phyloP scores from a whole-genome alignment of 2,888 invertebrate genomes.

The Trisateles emortualis region DNA sequence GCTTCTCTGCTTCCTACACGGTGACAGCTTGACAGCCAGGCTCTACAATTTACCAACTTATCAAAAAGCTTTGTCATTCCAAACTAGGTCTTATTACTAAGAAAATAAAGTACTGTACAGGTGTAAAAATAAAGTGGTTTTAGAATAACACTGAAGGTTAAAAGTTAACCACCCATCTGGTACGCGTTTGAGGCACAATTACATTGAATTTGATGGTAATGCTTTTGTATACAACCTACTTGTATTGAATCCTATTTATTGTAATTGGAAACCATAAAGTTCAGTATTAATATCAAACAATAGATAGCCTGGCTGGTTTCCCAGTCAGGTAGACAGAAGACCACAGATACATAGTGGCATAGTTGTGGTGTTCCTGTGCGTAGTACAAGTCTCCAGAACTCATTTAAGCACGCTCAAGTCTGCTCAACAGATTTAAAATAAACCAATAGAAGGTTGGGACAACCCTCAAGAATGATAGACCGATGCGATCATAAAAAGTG shows the following conservation, averaged over 20 bases:
- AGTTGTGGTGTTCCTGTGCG: no score
- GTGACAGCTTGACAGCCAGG: slow-evolving; percentile 56
- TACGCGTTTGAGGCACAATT: slow-evolving; percentile 55
- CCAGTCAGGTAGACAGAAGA: no score
- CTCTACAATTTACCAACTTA: slow-evolving; percentile 25
- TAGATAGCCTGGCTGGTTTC: no score
- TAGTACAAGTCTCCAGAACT: no score
- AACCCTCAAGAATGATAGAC: no score
- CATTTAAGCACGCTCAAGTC: no score
- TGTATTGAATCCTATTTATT: neutral
- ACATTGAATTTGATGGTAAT: slow-evolving; percentile 37
- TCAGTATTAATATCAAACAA: neutral
- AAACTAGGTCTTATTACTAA: slow-evolving; percentile 3
- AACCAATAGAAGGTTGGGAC: no score
- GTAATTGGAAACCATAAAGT: neutral
- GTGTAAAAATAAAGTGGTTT: slow-evolving; percentile 15
- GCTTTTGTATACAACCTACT: slow-evolving; percentile 16
- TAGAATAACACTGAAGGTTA: slow-evolving; percentile 57
- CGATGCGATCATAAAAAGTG: no score
- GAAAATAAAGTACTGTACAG: neutral
- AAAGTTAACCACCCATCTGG: slow-evolving; percentile 67
- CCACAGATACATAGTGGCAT: no score
- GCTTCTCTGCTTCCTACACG: slow-evolving; percentile 57
- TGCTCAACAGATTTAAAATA: no score
- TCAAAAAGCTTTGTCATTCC: neutral